These are phyloP conservation scores for Cheilosia impressa DNA, from an alignment of 2,888 invertebrate species.

Conservation along the genomic window DNA sequence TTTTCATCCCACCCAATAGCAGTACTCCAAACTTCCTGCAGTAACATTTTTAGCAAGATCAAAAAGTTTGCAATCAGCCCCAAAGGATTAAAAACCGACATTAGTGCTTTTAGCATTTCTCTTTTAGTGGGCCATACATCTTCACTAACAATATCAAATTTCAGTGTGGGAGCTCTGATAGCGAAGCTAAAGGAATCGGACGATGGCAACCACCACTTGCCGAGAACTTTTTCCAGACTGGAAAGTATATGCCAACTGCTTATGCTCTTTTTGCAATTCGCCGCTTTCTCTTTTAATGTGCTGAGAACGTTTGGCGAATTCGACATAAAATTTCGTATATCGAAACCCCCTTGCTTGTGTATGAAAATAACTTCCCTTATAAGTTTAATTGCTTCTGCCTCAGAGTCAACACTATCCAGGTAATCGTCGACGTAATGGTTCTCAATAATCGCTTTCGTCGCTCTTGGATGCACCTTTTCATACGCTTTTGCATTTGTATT, in stretches of 20 bases:
- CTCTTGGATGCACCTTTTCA: slow-evolving; percentile 52
- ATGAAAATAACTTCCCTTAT: slow-evolving; percentile 21
- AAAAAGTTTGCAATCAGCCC: slow-evolving; percentile 76
- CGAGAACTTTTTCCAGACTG: slow-evolving; percentile 49
- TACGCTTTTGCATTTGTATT: slow-evolving; percentile 75
- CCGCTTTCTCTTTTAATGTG: background rate
- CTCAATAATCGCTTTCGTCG: slow-evolving; percentile 68
- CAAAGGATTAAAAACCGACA: slow-evolving; percentile 78
- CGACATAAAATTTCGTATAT: slow-evolving; percentile 70
- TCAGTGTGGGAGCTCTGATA: background rate
- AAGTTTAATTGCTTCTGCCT: slow-evolving; percentile 48
- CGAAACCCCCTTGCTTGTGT: slow-evolving; percentile 35
- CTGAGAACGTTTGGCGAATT: slow-evolving; percentile 6
- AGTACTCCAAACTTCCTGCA: slow-evolving; percentile 18
- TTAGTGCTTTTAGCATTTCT: slow-evolving; percentile 71
- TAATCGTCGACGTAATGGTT: slow-evolving; percentile 77
- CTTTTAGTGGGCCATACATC: slow-evolving; percentile 68
- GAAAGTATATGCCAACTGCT: background rate
- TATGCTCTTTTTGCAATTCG: background rate
- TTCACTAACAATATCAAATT: background rate
- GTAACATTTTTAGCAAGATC: slow-evolving; percentile 43
- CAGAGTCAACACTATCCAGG: slow-evolving; percentile 71
- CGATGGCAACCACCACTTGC: slow-evolving; percentile 65
- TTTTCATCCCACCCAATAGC: slow-evolving; percentile 12
- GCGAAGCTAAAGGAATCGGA: slow-evolving; percentile 70